Evolutionary conservation across 2,888 invertebrate species (phyloP).

Genomic region (Hecatera dysodea): DNA sequence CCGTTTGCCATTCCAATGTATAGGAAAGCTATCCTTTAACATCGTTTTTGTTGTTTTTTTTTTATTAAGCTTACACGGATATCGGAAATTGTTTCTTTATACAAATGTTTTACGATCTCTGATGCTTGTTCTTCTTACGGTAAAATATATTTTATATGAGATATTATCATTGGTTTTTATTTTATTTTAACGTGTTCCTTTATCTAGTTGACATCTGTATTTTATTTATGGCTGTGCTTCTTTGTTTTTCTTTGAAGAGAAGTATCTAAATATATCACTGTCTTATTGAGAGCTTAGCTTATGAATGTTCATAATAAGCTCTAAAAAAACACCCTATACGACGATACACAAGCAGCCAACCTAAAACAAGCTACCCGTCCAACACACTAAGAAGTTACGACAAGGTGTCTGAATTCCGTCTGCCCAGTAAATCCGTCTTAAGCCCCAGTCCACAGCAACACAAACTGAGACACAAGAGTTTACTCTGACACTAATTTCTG

Average conservation of each 20-base stretch:
- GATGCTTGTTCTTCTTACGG: background rate
- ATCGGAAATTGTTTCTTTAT: slow-evolving; percentile 45
- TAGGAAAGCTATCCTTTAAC: slow-evolving; percentile 41
- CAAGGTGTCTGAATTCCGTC: slow-evolving; percentile 57
- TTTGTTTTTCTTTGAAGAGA: background rate
- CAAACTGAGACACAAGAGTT: slow-evolving; percentile 42
- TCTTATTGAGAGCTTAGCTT: no score
- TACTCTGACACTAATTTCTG: slow-evolving; percentile 52
- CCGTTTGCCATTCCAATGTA: slow-evolving; percentile 55
- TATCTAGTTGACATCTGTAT: no score
- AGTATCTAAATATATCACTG: background rate
- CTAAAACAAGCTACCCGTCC: slow-evolving; percentile 1
- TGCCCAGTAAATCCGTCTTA: slow-evolving; percentile 50
- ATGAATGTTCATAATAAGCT: background rate
- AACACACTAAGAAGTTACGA: slow-evolving; percentile 33
- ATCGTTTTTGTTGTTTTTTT: slow-evolving; percentile 40
- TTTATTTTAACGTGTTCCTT: background rate
- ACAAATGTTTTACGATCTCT: slow-evolving; percentile 20
- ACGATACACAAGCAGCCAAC: background rate
- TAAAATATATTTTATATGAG: background rate
- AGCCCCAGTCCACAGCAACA: slow-evolving; percentile 36
- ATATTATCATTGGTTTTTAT: background rate
- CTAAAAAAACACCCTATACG: background rate
- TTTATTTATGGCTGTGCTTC: no score
- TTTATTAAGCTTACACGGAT: slow-evolving; percentile 43